Evolutionary conservation across 2,888 invertebrate species (phyloP).

Genomic region (Gymnosoma rotundatum): DNA sequence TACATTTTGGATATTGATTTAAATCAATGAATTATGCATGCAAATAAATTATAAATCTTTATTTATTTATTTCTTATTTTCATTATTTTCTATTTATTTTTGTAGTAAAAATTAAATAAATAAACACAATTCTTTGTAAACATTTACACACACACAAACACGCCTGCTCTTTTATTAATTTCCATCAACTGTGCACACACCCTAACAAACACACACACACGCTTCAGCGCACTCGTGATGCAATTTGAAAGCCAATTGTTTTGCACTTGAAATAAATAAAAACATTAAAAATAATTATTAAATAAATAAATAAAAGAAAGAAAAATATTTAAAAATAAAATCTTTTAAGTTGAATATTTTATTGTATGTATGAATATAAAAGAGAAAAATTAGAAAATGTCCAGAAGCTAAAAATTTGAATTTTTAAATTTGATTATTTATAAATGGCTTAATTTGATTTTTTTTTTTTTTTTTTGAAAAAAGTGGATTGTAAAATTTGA

Average conservation of each 20-base stretch:
- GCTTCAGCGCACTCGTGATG: constrained; percentile 39
- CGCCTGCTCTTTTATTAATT: neutral
- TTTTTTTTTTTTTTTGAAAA: no score
- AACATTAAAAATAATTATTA: neutral
- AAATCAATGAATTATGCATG: no score
- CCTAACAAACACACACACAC: neutral
- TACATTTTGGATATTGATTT: no score
- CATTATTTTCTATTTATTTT: no score
- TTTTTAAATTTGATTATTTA: no score
- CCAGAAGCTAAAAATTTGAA: no score
- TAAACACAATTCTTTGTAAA: no score
- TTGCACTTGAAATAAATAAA: constrained; percentile 47
- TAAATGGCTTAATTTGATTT: no score
- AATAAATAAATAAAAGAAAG: constrained; percentile 16
- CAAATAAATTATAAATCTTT: no score
- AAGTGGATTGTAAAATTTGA: no score
- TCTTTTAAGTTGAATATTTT: neutral
- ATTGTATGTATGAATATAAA: neutral
- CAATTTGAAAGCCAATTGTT: constrained; percentile 67
- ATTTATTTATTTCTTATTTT: no score
- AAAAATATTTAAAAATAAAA: constrained; percentile 16
- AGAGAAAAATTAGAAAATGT: neutral
- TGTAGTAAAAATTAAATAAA: no score
- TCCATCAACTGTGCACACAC: neutral
- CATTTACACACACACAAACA: neutral